Evolutionary conservation across 2,797 vertebrate species (phyloP).

Genomic region (Aselliscus stoliczkanus): DNA sequence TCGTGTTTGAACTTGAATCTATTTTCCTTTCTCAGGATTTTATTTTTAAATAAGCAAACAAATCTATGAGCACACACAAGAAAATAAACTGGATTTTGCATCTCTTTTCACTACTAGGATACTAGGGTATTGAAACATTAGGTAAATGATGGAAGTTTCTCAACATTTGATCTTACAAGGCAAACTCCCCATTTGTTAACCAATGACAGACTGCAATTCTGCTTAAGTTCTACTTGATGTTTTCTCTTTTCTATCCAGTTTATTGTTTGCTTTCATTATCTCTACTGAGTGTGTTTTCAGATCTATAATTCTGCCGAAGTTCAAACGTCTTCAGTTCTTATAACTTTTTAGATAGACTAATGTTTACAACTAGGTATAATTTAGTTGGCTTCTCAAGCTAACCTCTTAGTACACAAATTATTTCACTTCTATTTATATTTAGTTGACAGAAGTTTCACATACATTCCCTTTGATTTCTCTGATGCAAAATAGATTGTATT

Average conservation of each 20-base stretch:
- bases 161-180: neutral
- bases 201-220: neutral
- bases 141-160: constrained; percentile 8
- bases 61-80: neutral
- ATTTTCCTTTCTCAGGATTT: neutral
- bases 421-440: neutral
- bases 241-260: neutral
- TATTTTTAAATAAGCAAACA: constrained; percentile 11
- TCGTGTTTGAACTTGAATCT: neutral
- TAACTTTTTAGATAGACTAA: neutral
- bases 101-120: neutral
- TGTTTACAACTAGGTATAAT: neutral
- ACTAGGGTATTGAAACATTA: neutral
- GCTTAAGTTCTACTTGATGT: neutral
- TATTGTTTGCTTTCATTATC: neutral
- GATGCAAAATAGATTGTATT: neutral
- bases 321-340: neutral
- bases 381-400: constrained; percentile 2
- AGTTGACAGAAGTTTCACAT: neutral
- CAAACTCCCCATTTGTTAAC: neutral
- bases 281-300: neutral
- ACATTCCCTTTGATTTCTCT: constrained; percentile 6
- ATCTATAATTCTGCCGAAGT: neutral
- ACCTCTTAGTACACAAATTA: neutral
- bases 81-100: neutral